These are phyloP conservation scores for Eupithecia insigniata DNA, from an alignment of 2,888 invertebrate genomes.

Conservation along the genomic window DNA sequence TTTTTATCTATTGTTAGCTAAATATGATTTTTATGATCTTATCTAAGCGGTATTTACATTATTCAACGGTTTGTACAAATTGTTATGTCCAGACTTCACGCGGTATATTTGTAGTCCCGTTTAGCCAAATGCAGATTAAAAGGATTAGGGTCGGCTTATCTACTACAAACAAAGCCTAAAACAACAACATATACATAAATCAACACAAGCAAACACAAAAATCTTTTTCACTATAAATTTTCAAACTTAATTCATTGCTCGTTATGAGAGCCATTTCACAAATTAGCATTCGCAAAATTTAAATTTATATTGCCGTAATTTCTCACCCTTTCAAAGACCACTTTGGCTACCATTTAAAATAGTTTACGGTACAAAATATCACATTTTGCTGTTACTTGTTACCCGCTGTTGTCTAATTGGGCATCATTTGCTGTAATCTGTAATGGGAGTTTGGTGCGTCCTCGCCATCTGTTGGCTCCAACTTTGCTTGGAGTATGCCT, in stretches of 20 bases:
- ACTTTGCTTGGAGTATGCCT: constrained; percentile 24
- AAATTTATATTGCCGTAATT: constrained; percentile 26
- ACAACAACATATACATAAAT: constrained; percentile 4
- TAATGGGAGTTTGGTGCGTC: constrained; percentile 37
- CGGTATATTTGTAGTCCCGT: background rate
- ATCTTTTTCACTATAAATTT: constrained; percentile 4
- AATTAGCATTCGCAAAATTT: constrained; percentile 28
- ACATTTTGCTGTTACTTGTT: constrained; percentile 32
- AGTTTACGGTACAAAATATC: constrained; percentile 35
- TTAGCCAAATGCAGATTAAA: background rate
- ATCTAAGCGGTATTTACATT: background rate
- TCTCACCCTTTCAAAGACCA: constrained; percentile 34
- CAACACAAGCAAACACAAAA: background rate
- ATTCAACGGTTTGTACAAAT: background rate
- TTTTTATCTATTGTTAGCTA: background rate
- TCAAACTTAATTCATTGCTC: constrained; percentile 14
- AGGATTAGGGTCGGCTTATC: constrained; percentile 7
- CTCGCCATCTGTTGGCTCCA: constrained; percentile 38
- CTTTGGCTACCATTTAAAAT: constrained; percentile 32
- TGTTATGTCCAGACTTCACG: background rate
- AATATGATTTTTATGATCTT: background rate
- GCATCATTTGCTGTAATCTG: constrained; percentile 41
- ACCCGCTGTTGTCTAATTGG: constrained; percentile 43
- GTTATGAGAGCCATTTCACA: constrained; percentile 17
- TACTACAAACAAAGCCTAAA: constrained; percentile 3